These are phyloP conservation scores for Hyposmocoma kahamanoa DNA, from an alignment of 1,140 invertebrate species.

Conservation along the genomic window DNA sequence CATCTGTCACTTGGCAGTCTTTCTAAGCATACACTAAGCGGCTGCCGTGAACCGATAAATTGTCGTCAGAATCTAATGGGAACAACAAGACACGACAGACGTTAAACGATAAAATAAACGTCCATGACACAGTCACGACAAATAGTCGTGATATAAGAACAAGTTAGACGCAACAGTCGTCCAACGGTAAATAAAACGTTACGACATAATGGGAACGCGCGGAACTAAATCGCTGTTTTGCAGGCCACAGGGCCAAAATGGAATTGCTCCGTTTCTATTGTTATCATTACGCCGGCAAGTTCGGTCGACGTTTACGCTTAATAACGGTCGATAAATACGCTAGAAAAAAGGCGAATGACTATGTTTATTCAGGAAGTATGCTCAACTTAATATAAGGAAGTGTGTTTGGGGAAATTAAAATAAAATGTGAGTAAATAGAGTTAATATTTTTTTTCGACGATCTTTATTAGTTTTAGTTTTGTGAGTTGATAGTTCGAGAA, in stretches of 20 bases:
- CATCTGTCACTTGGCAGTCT: too few species aligned
- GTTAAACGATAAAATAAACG: too few species aligned
- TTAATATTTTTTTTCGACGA: slow-evolving; percentile 1
- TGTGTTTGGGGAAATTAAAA: not conserved
- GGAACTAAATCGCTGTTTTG: slow-evolving; percentile 8
- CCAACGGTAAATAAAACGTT: too few species aligned
- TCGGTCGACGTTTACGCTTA: slow-evolving; percentile 16
- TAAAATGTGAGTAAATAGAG: not conserved
- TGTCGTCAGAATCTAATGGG: too few species aligned
- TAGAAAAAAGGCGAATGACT: slow-evolving; percentile 14
- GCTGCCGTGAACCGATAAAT: too few species aligned
- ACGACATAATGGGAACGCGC: too few species aligned
- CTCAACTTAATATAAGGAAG: slow-evolving; percentile 1
- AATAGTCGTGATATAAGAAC: too few species aligned
- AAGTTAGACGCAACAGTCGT: too few species aligned
- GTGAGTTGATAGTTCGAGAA: too few species aligned
- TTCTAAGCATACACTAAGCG: too few species aligned
- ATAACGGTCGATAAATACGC: slow-evolving; percentile 24
- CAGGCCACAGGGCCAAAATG: slow-evolving; percentile 10
- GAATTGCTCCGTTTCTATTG: slow-evolving; percentile 15
- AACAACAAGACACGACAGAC: too few species aligned
- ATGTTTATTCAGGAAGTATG: slow-evolving; percentile 11
- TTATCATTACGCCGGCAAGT: slow-evolving; percentile 21
- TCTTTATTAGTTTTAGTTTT: not conserved
- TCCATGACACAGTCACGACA: too few species aligned